Percentiles rank a stretch among this genome's conserved stretches.
These are phyloP conservation scores for Bos indicus DNA, from an alignment of 2,113 vertebrate species.

Conservation along the genomic window DNA sequence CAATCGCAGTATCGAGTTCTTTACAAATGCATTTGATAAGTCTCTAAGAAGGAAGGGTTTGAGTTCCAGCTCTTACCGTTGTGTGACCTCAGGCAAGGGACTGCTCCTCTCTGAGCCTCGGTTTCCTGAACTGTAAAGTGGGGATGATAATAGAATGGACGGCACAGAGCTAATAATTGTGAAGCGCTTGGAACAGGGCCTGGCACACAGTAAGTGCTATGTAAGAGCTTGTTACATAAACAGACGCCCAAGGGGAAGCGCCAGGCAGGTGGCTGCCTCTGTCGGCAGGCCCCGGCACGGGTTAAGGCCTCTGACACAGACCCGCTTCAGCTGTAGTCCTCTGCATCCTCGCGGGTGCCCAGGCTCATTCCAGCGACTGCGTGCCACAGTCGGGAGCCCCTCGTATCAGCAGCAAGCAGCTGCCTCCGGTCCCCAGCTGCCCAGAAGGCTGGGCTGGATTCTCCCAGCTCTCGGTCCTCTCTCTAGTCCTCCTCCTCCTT, in stretches of 20 bases:
- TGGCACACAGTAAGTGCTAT: not conserved
- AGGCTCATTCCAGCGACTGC: accelerated
- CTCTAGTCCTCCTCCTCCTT: accelerated
- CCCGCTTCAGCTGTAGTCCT: not conserved
- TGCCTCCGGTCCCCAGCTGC: not conserved
- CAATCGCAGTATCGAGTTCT: accelerated
- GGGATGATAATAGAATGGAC: accelerated
- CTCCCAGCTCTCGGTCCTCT: not conserved
- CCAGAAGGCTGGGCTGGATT: too few relatives aligned
- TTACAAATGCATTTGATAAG: not conserved
- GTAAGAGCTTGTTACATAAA: not conserved
- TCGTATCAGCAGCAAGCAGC: not conserved
- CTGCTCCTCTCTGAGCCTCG: not conserved
- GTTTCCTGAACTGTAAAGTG: not conserved
- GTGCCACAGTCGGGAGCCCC: accelerated
- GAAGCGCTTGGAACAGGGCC: not conserved
- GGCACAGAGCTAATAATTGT: accelerated
- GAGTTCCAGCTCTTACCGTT: accelerated
- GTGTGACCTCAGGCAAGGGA: not conserved
- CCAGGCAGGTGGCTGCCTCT: not conserved
- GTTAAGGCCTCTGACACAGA: accelerated
- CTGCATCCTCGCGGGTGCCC: accelerated
- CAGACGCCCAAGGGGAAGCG: not conserved
- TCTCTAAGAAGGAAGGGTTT: not conserved
- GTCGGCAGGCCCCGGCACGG: accelerated